Percentiles rank a stretch among this genome's conserved stretches.
These are phyloP conservation scores for Capitella teleta DNA, from an alignment of 1,140 invertebrate genomes.

Conservation along the genomic window DNA sequence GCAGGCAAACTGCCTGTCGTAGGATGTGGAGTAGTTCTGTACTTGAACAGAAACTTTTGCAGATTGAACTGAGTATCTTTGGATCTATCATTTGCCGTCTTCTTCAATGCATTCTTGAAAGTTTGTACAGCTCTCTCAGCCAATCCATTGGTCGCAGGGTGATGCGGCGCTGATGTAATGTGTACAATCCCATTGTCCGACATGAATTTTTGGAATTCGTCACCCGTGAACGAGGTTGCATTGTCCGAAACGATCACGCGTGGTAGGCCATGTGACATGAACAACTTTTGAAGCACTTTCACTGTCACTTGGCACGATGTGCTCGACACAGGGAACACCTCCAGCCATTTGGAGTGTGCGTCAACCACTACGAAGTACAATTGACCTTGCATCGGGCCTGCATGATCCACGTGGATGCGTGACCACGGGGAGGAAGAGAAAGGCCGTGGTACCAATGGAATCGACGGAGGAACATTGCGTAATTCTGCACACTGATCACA, in stretches of 20 bases:
- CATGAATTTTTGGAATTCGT: conserved; percentile 20
- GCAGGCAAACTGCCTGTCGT: conserved; percentile 5
- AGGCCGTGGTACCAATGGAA: conserved; percentile 25
- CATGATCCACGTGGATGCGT: conserved; percentile 45
- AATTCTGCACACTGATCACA: conserved; percentile 19
- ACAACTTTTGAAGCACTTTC: neutral
- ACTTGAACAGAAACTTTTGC: conserved; percentile 1
- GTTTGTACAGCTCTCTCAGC: conserved; percentile 22
- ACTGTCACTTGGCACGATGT: conserved; percentile 2
- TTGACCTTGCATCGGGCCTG: conserved; percentile 35
- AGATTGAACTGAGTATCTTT: neutral
- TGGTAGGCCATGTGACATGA: neutral
- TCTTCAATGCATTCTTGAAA: conserved; percentile 13
- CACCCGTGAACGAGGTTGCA: conserved; percentile 16
- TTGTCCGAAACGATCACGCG: conserved; percentile 19
- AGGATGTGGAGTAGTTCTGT: conserved; percentile 4
- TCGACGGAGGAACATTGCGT: conserved; percentile 15
- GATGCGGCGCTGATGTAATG: conserved; percentile 17
- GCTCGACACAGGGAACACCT: neutral
- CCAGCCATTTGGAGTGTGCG: conserved; percentile 4
- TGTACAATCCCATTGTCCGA: conserved; percentile 16
- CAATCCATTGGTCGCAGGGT: conserved; percentile 21
- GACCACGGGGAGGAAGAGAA: conserved; percentile 37
- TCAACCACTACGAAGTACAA: conserved; percentile 21
- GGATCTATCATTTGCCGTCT: neutral